Conservation (phyloP, 2,113 vertebrate genomes). For the Ailurus styani region DNA sequence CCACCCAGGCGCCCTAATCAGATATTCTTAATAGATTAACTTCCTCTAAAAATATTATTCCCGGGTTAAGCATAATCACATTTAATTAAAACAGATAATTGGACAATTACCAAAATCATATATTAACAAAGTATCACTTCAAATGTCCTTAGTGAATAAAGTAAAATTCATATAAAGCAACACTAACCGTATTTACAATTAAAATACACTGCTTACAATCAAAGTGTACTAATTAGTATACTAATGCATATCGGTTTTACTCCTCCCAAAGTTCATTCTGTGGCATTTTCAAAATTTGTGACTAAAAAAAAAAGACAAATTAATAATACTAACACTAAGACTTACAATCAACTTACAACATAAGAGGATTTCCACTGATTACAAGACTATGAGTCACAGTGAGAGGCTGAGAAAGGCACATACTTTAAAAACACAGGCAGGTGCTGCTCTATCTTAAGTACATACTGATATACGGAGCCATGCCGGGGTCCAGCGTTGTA, state of each 20-base stretch:
- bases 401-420: not conserved
- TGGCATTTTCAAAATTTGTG: not conserved
- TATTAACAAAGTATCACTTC: not conserved
- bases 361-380: not conserved
- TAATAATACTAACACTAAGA: not conserved
- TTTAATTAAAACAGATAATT: not conserved
- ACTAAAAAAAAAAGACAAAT: constrained; percentile 20
- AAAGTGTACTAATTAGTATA: not conserved
- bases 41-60: not conserved
- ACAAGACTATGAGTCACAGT: not conserved
- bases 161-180: not conserved
- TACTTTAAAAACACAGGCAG: not conserved
- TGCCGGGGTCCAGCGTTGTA: constrained; percentile 97
- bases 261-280: not conserved
- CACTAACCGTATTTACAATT: not conserved
- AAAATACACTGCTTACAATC: not conserved
- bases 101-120: not conserved
- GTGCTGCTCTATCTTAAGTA: constrained; percentile 30
- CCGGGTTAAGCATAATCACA: not conserved
- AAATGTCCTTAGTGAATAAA: not conserved
- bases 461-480: constrained; percentile 98
- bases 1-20: no score
- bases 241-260: not conserved
- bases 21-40: not conserved
- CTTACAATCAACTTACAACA: not conserved